Percentiles rank a stretch among this genome's conserved stretches.
phyloP scores from a whole-genome alignment of 2,113 vertebrate genomes.

The Lanius ludovicianus region DNA sequence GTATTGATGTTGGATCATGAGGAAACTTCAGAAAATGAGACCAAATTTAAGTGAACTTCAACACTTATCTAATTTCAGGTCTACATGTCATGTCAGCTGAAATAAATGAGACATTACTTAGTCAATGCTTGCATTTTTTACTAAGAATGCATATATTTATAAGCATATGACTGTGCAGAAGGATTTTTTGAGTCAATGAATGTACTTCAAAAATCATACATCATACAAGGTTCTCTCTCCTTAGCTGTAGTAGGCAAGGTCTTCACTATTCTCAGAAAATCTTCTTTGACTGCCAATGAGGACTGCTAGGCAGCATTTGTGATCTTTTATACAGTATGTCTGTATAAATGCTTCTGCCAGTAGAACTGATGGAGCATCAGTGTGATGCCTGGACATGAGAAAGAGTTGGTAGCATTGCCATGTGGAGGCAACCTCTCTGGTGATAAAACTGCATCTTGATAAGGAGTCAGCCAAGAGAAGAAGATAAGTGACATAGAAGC shows the following conservation, averaged over 20 bases:
- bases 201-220: not conserved
- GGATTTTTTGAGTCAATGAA: not conserved
- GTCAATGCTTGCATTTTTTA: not conserved
- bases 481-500: not conserved
- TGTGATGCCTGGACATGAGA: not conserved
- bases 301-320: not conserved
- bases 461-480: not conserved
- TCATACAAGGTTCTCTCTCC: not conserved
- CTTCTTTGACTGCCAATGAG: not conserved
- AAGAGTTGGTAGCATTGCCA: not conserved
- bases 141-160: not conserved
- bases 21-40: not conserved
- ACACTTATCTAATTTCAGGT: not conserved
- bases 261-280: not conserved
- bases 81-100: not conserved
- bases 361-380: not conserved
- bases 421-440: not conserved
- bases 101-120: not conserved
- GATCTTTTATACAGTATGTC: not conserved
- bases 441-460: not conserved
- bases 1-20: not conserved
- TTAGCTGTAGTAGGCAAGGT: not conserved
- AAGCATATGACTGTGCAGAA: not conserved
- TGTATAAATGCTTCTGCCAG: not conserved
- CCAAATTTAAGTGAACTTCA: not conserved